Evolutionary conservation across 2,113 vertebrate species (phyloP).

Genomic region (Drymodes brunneopygia): DNA sequence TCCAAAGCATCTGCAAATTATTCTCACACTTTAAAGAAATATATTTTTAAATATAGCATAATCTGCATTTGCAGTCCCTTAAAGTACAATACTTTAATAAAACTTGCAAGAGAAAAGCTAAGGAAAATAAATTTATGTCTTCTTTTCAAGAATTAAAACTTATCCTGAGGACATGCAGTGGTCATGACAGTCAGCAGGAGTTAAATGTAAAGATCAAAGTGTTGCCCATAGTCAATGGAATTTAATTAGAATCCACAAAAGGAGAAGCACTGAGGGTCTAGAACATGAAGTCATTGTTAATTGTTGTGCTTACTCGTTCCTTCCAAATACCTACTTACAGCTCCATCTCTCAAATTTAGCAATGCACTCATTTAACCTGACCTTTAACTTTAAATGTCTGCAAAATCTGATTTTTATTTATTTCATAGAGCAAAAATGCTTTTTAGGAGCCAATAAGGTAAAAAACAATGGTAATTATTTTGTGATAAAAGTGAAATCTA

Average conservation of each 20-base stretch:
- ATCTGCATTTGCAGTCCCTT: neutral
- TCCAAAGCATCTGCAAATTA: neutral
- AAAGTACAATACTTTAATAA: neutral
- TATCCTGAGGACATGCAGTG: neutral
- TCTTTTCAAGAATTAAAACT: neutral
- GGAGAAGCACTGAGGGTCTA: neutral
- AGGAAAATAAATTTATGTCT: neutral
- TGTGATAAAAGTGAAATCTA: neutral
- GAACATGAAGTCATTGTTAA: neutral
- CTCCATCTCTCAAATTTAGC: neutral
- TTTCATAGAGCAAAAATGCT: neutral
- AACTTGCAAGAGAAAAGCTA: neutral
- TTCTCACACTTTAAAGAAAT: neutral
- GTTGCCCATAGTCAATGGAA: neutral
- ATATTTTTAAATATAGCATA: neutral
- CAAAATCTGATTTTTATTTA: neutral
- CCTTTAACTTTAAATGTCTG: neutral
- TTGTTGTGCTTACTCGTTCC: neutral
- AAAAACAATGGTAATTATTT: neutral
- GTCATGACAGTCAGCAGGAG: neutral
- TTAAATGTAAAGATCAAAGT: neutral
- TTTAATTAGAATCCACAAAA: neutral
- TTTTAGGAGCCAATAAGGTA: neutral
- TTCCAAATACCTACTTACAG: neutral
- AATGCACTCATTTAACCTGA: neutral